phyloP scores from a whole-genome alignment of 92 coral and sea anemone genomes.

The Muricea muricata region DNA sequence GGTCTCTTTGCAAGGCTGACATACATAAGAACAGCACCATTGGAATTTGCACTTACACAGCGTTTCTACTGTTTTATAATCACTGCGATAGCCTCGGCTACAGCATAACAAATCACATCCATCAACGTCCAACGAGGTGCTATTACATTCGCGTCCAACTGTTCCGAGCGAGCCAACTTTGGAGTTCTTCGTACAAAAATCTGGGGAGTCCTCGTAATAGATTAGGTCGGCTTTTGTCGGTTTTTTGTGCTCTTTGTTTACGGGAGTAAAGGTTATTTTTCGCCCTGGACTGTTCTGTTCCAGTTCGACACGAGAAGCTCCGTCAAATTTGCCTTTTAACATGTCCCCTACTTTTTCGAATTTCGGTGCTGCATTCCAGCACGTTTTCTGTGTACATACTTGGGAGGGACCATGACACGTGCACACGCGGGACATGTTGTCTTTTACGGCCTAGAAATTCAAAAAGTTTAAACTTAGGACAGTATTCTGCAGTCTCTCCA shows the following conservation, averaged over 20 bases:
- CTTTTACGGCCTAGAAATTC: slow-evolving; percentile 52
- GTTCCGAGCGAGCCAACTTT: slow-evolving; percentile 91
- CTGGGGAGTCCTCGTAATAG: slow-evolving; percentile 90
- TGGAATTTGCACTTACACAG: slow-evolving; percentile 82
- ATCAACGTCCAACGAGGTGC: slow-evolving; percentile 87
- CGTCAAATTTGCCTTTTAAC: slow-evolving; percentile 89
- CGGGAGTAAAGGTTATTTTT: slow-evolving; percentile 75
- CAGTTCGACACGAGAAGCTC: slow-evolving; percentile 95
- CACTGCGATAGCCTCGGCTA: slow-evolving; percentile 81
- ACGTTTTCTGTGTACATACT: slow-evolving; percentile 91
- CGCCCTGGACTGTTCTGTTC: slow-evolving; percentile 81
- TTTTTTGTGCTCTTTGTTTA: slow-evolving; percentile 73
- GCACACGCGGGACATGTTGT: slow-evolving; percentile 87
- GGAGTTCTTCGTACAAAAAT: slow-evolving; percentile 82
- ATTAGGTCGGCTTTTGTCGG: slow-evolving; percentile 85
- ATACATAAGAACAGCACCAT: slow-evolving; percentile 94
- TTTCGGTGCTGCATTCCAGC: slow-evolving; percentile 89
- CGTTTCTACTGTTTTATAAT: slow-evolving; percentile 70
- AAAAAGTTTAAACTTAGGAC: neutral
- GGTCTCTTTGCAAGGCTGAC: slow-evolving; percentile 76
- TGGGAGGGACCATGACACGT: slow-evolving; percentile 96
- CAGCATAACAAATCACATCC: slow-evolving; percentile 97
- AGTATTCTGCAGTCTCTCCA: too few relatives aligned
- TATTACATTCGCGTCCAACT: slow-evolving; percentile 85
- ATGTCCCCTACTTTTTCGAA: slow-evolving; percentile 78